These are phyloP conservation scores for Listronotus bonariensis DNA, from an alignment of 1,140 invertebrate genomes.

Conservation along the genomic window DNA sequence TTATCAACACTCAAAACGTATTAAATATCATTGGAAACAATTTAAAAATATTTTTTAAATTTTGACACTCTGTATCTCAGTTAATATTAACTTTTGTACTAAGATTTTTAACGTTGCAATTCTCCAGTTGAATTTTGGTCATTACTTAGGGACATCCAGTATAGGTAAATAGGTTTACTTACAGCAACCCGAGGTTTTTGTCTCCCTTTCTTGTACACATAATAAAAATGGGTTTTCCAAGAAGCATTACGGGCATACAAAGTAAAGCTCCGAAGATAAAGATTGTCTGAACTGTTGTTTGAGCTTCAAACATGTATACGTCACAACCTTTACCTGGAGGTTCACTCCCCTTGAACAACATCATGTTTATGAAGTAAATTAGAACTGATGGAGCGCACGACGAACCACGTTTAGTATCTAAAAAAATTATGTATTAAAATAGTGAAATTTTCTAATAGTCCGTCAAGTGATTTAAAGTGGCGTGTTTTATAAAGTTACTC, in stretches of 20 bases:
- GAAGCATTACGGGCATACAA: slow-evolving; percentile 91
- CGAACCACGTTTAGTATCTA: slow-evolving; percentile 56
- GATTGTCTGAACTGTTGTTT: slow-evolving; percentile 72
- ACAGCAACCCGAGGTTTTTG: slow-evolving; percentile 6
- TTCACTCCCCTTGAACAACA: slow-evolving; percentile 69
- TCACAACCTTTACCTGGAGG: slow-evolving; percentile 61
- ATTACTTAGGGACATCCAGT: too few species aligned
- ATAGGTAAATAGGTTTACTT: slow-evolving; percentile 15
- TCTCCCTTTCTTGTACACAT: slow-evolving; percentile 46
- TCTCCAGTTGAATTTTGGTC: too few species aligned
- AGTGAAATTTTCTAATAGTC: too few species aligned
- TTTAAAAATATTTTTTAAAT: too few species aligned
- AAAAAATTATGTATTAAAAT: slow-evolving; percentile 10
- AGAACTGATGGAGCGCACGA: slow-evolving; percentile 86
- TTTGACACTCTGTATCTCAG: too few species aligned
- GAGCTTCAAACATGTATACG: slow-evolving; percentile 73
- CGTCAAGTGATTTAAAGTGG: too few species aligned
- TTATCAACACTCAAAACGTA: too few species aligned
- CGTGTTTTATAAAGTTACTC: too few species aligned
- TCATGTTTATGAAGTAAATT: slow-evolving; percentile 93
- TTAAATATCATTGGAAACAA: too few species aligned
- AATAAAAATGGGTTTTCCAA: slow-evolving; percentile 88
- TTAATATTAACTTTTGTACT: too few species aligned
- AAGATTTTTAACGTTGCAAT: too few species aligned
- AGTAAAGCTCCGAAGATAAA: slow-evolving; percentile 76